Base-by-base conservation (phyloP, 37 sponge, comb jelly and placozoan genomes). In the Geodia barretti region DNA sequence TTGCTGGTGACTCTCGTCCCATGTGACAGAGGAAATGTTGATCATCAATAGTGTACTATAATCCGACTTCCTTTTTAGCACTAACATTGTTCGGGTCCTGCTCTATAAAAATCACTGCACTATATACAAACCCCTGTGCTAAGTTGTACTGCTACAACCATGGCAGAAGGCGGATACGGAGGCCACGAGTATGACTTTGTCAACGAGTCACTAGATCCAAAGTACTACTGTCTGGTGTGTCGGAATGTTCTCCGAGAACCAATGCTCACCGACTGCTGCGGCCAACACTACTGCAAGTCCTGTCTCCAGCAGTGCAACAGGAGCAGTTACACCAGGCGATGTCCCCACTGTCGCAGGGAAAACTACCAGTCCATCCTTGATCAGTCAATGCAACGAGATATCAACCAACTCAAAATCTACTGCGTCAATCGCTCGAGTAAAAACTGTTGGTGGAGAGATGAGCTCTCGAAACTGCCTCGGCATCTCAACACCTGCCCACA, bases 251-350 rank as follows among this genome's bases (percentile, higher is more conserved):
- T 82, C 3, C 66, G 47, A 9, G 74, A 73, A 5, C 83, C 83
- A 39, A 4, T 54, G 7, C 39, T 73, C 5, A 82, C 83, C 11
- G 68, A 39, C 31, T 82, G 83, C 75, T 82, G 83, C 62, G 75
- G 75, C 20, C 47, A 69, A 4, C 65, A 64, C 54, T 82, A 32
- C 47, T 82, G 83, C 62, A 2, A 24, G 7, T n/a, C 65, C 3
- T 82, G 83, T 62, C 28, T 73, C 11, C 28, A 62, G 9, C 40
- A 63, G 20, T 3, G 33, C 37, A 38, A 73, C 3, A 40, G 74
- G 26, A 17, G 11, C 14, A 14, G 14, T 47, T 17, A 17, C 54
- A 39, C 39, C 5, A 35, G 31, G 2, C 34, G 30, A 5, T 82
- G 83, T 73, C 83, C 83, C 9, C 41, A 67, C 30, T 82, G 83